A percentile compares a stretch with the other conserved stretches of the same genome.
Conservation (phyloP, 1,140 invertebrate species). For the Neelides sp. region DNA sequence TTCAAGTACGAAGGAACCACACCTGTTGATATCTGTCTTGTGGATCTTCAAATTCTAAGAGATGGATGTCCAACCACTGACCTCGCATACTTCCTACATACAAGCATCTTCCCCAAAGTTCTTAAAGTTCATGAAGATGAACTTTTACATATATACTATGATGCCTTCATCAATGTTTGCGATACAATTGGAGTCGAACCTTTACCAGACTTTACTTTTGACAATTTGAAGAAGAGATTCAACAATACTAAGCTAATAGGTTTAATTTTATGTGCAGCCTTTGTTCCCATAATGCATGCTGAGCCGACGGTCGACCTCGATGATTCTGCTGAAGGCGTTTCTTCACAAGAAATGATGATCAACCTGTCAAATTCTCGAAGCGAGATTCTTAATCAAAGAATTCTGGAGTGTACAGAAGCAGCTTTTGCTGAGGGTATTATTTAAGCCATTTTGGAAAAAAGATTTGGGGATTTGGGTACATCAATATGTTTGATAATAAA, state of each 20-base stretch:
- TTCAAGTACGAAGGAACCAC: constrained; percentile 38
- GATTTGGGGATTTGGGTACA: no score
- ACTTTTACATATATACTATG: constrained; percentile 44
- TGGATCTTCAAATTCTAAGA: constrained; percentile 46
- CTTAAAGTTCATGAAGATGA: constrained; percentile 38
- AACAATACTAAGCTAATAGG: constrained; percentile 12
- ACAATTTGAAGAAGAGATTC: constrained; percentile 7
- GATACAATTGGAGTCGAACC: neutral
- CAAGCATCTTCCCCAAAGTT: constrained; percentile 40
- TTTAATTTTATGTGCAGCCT: neutral
- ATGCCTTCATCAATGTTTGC: constrained; percentile 35
- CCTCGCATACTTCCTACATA: constrained; percentile 45
- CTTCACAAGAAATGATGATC: no score
- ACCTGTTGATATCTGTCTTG: constrained; percentile 37
- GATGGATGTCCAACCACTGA: constrained; percentile 46
- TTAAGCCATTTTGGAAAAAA: no score
- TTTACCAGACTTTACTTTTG: neutral
- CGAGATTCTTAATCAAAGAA: no score
- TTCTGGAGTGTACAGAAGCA: no score
- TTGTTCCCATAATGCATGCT: neutral
- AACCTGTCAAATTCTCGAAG: no score
- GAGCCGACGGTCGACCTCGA: no score
- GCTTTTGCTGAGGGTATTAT: no score
- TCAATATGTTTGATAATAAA: no score
- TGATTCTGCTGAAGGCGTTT: no score